Conservation (phyloP, 1,140 invertebrate species). For the Lanistes nyassanus region DNA sequence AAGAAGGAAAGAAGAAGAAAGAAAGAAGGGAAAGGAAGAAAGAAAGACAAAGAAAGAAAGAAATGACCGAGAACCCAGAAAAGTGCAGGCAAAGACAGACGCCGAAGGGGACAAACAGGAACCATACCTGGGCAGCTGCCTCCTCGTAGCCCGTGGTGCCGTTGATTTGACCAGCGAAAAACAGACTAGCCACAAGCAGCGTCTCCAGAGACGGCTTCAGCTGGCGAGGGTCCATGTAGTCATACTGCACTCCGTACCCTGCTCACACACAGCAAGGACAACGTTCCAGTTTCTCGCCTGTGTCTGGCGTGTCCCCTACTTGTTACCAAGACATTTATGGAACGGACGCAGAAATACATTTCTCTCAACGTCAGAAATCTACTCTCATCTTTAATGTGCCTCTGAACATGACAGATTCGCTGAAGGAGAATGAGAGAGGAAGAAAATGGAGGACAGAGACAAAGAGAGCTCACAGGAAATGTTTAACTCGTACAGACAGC, state of each 20-base stretch:
- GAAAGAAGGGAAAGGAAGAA: conserved; percentile 7
- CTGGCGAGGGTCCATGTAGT: conserved; percentile 90
- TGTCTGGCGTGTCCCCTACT: too few species aligned
- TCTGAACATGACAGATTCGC: neutral
- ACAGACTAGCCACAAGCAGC: conserved; percentile 78
- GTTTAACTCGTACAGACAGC: too few species aligned
- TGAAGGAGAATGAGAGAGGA: too few species aligned
- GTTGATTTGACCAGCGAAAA: conserved; percentile 94
- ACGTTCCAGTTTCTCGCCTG: too few species aligned
- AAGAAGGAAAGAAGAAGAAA: conserved; percentile 3
- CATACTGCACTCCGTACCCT: conserved; percentile 93
- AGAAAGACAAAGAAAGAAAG: conserved; percentile 6
- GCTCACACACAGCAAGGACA: conserved; percentile 26
- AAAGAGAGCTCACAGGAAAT: too few species aligned
- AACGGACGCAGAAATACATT: neutral
- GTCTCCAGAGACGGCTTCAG: conserved; percentile 84
- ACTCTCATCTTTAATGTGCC: neutral
- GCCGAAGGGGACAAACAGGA: neutral
- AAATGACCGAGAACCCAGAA: neutral
- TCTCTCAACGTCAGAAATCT: too few species aligned
- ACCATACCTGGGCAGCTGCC: conserved; percentile 82
- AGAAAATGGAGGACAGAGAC: neutral
- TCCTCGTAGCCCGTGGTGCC: conserved; percentile 97
- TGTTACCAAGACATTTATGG: too few species aligned
- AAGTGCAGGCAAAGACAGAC: neutral